Evolutionary conservation across 37 sponge, comb jelly and placozoan genomes (phyloP).

Genomic region (Aplysina aerophoba): DNA sequence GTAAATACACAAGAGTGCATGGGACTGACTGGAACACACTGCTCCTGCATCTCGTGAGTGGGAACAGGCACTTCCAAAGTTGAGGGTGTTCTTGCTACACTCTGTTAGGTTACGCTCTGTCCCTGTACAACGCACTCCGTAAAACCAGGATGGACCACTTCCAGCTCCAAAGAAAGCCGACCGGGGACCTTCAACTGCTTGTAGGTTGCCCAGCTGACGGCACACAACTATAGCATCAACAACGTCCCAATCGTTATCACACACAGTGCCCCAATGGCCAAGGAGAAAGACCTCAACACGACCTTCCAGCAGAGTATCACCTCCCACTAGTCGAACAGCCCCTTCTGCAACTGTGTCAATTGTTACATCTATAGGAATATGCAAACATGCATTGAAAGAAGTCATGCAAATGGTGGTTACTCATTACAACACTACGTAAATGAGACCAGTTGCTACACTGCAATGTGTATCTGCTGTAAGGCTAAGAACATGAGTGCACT

Average conservation of each 20-base stretch:
- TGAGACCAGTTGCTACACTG: too few relatives aligned
- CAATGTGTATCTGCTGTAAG: too few relatives aligned
- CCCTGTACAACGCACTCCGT: slow-evolving; percentile 30
- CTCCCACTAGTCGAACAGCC: slow-evolving; percentile 36
- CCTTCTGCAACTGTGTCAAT: slow-evolving; percentile 1
- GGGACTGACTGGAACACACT: slow-evolving; percentile 31
- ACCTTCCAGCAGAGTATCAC: slow-evolving; percentile 27
- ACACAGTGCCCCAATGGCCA: slow-evolving; percentile 37
- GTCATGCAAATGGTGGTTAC: too few relatives aligned
- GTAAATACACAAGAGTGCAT: too few relatives aligned
- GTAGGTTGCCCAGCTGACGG: slow-evolving; percentile 1
- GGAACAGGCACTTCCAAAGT: background rate
- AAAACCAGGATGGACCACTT: slow-evolving; percentile 14
- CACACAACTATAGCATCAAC: slow-evolving; percentile 47
- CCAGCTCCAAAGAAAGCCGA: slow-evolving; percentile 29
- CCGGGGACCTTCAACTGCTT: background rate
- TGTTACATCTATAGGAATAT: too few relatives aligned
- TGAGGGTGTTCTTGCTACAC: background rate
- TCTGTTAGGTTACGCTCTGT: slow-evolving; percentile 27
- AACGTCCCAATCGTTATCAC: slow-evolving; percentile 35
- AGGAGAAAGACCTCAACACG: slow-evolving; percentile 49
- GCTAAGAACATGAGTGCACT: too few relatives aligned
- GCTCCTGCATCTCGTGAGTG: slow-evolving; percentile 47
- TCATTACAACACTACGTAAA: too few relatives aligned
- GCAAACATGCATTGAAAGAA: too few relatives aligned